phyloP scores from a whole-genome alignment of 2,888 invertebrate species.

The Nomada hirtipes region DNA sequence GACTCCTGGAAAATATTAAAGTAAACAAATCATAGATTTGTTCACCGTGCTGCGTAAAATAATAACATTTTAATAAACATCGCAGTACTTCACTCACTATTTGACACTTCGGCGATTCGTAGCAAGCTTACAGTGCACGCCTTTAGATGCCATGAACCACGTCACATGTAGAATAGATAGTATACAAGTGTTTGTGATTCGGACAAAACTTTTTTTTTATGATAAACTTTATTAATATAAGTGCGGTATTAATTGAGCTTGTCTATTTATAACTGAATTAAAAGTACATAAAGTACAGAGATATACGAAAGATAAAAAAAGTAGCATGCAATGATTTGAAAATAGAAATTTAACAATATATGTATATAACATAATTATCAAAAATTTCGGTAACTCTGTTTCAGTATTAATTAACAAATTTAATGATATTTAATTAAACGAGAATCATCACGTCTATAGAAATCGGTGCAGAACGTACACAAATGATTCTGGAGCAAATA shows the following conservation, averaged over 20 bases:
- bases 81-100: slow-evolving; percentile 22
- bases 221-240: too few species aligned
- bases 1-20: not conserved
- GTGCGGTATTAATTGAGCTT: too few species aligned
- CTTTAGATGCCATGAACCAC: slow-evolving; percentile 43
- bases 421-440: not conserved
- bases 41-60: not conserved
- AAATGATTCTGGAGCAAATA: not conserved
- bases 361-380: not conserved
- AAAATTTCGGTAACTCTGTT: not conserved
- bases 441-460: not conserved
- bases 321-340: not conserved
- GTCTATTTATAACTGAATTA: too few species aligned
- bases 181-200: not conserved
- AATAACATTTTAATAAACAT: slow-evolving; percentile 28
- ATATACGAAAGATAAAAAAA: too few species aligned
- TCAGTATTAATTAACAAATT: not conserved
- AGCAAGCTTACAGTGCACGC: slow-evolving; percentile 31
- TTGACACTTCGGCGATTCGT: slow-evolving; percentile 35
- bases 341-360: not conserved
- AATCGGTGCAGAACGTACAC: not conserved
- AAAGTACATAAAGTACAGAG: too few species aligned
- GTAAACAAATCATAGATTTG: slow-evolving; percentile 11
- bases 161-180: slow-evolving; percentile 15
- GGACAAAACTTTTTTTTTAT: not conserved